Evolutionary conservation across 2,888 invertebrate species (phyloP), one percentile per base, ranked within the genome.

Genomic region (Lasioglossum calceatum): DNA sequence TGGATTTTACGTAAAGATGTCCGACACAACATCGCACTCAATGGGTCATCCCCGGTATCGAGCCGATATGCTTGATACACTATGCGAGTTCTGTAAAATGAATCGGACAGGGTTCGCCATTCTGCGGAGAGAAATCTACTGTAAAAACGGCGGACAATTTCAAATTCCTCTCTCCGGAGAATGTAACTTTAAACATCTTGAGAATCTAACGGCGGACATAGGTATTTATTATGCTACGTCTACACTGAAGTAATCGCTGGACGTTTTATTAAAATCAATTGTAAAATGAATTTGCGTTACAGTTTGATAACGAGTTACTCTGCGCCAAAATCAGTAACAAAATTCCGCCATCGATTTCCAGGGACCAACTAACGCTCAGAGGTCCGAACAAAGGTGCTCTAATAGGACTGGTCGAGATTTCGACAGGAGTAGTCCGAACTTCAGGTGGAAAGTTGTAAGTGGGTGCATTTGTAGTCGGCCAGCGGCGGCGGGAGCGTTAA

Each of bases 1-100:
- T 87, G 87, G 87, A 87, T 87, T 70, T 70, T 87, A 87, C 87
- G 87, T 74, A 84, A 87, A 87, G 87, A 86, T 84, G 87, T 87
- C 77, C 44, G 87, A 87, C 87, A 87, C 80, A 87, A 79, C 87
- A 87, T 87, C 78, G 87, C 87, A 87, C 87, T 87, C 87, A 87
- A 81, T 87, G 87, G 70, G 87, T 87, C 87, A 87, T 77, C 79
- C 76, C 64, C 76, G 19, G 72, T 77, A 47, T 36, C 67, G 47
- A 75, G 32, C 71, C 77, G 77, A 81, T 78, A 85, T 72, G 74
- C 72, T 32, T 75, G 86, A 79, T 81, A 74, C 78, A 32, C 75
- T 77, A 74, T 82, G 50, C 61, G 47, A 79, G 36, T 72, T 42
- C 71, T 72, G 73, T 75, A 80, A 80, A 86, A 86, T 86, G 77